Evolutionary conservation across 2,113 vertebrate species (phyloP).

Genomic region (Barbus barbus): DNA sequence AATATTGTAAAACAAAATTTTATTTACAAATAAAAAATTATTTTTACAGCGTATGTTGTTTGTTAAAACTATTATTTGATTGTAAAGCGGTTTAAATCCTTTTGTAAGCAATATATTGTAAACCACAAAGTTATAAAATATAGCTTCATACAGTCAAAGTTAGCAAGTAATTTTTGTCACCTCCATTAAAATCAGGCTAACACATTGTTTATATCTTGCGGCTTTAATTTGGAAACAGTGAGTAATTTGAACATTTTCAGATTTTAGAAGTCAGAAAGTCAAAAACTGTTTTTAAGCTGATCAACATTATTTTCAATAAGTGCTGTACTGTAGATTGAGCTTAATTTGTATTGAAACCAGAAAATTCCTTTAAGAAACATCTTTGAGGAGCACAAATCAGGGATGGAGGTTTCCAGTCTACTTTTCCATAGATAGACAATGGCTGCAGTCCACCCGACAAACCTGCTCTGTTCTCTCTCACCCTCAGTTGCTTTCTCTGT

Average conservation of each 20-base stretch:
- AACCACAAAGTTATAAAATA: neutral
- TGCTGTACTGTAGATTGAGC: neutral
- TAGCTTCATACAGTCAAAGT: neutral
- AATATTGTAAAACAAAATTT: neutral
- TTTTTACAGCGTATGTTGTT: neutral
- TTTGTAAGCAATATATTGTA: neutral
- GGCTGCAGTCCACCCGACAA: constrained; percentile 65
- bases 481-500: constrained; percentile 58
- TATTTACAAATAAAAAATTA: neutral
- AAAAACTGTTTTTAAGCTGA: neutral
- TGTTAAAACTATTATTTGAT: neutral
- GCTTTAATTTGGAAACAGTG: neutral
- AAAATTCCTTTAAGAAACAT: constrained; percentile 1
- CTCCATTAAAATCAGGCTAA: neutral
- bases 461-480: constrained; percentile 63
- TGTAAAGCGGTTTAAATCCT: neutral
- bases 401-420: constrained; percentile 62
- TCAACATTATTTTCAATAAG: neutral
- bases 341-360: neutral
- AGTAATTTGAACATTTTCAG: neutral
- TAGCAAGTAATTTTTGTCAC: neutral
- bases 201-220: neutral
- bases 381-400: constrained; percentile 55
- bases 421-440: constrained; percentile 73
- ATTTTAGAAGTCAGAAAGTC: no score